Percentiles rank a stretch among this genome's conserved stretches.
Evolutionary conservation across 2,888 invertebrate genomes (phyloP).

Genomic region (Apamea epomidion): DNA sequence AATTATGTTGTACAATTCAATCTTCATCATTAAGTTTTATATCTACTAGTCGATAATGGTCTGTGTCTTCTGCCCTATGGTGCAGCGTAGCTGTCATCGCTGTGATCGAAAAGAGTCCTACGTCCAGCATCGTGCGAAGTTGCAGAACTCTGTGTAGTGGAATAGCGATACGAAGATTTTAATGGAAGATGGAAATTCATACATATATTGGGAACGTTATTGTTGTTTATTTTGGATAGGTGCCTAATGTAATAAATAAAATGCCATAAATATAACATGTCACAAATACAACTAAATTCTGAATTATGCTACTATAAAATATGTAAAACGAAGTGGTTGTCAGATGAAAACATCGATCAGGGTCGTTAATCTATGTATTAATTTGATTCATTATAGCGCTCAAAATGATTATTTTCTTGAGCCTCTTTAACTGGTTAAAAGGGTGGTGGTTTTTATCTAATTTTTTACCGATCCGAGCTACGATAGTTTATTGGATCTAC

Average conservation of each 20-base stretch:
- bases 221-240: neutral
- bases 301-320: constrained; percentile 9
- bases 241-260: neutral
- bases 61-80: neutral
- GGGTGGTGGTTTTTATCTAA: too few relatives aligned
- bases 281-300: neutral
- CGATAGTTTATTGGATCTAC: too few relatives aligned
- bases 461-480: neutral
- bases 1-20: neutral
- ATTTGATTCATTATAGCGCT: neutral
- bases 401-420: neutral
- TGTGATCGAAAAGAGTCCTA: neutral
- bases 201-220: neutral
- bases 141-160: neutral
- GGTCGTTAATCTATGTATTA: neutral
- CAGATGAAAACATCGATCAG: neutral
- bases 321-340: neutral
- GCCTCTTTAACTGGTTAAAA: neutral
- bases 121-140: neutral
- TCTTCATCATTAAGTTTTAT: neutral
- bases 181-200: neutral
- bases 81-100: neutral
- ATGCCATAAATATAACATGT: neutral
- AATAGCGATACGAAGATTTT: neutral
- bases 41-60: neutral